Percentiles rank a stretch among this genome's conserved stretches.
These are phyloP conservation scores for Alaudala cheleensis DNA, from an alignment of 2,113 vertebrate genomes.

Conservation along the genomic window DNA sequence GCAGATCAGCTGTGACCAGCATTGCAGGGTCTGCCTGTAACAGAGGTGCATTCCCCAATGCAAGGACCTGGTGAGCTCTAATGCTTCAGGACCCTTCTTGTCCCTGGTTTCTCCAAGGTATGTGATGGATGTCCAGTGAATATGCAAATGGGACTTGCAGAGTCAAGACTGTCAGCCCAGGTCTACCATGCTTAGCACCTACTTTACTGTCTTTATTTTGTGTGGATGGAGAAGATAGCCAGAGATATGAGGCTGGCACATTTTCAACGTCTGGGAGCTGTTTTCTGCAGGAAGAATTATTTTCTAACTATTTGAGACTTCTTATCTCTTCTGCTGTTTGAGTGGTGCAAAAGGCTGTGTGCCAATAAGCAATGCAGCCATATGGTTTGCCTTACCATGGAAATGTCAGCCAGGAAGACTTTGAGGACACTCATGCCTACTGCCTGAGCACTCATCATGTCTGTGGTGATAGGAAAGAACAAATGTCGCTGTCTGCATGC, in stretches of 20 bases:
- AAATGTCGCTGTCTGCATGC: background rate
- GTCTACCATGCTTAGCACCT: background rate
- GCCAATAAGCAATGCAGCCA: background rate
- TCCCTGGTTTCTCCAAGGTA: background rate
- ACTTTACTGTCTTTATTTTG: background rate
- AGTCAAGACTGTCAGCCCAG: background rate
- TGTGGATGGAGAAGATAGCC: background rate
- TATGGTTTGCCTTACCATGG: background rate
- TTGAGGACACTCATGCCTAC: background rate
- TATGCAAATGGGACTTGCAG: background rate
- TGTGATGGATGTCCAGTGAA: background rate
- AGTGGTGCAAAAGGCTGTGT: background rate
- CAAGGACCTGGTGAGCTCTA: background rate
- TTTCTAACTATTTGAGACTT: background rate
- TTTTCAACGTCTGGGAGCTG: background rate
- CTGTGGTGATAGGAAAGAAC: background rate
- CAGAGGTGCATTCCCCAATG: background rate
- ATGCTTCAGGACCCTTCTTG: background rate
- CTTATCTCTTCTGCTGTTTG: background rate
- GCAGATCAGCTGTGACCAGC: background rate
- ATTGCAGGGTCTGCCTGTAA: background rate
- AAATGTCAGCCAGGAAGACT: constrained; percentile 26
- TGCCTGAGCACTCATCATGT: background rate
- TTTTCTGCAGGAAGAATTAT: background rate
- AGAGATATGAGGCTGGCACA: background rate